Conservation (phyloP, 2,113 vertebrate genomes). For the Callopanchax toddi region DNA sequence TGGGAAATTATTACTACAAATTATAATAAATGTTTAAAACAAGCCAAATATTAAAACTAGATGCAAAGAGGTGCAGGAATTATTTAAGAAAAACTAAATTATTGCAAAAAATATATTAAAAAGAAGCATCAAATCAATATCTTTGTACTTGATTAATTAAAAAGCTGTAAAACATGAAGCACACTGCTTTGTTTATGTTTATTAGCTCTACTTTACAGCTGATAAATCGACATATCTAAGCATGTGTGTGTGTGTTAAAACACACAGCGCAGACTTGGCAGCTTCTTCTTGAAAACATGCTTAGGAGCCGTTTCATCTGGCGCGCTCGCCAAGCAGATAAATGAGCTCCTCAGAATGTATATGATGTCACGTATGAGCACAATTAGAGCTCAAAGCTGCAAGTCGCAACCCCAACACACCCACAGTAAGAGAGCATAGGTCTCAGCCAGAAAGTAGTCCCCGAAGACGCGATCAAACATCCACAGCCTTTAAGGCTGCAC, state of each 20-base stretch:
- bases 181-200: conserved; percentile 7
- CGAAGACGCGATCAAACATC: conserved; percentile 22
- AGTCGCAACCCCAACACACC: conserved; percentile 42
- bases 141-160: no score
- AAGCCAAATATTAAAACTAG: no score
- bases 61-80: no score
- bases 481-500: background rate
- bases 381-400: conserved; percentile 26
- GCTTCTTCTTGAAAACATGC: conserved; percentile 14
- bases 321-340: conserved; percentile 24
- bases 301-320: conserved; percentile 24
- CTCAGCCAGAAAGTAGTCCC: conserved; percentile 42
- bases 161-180: no score
- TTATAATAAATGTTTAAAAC: background rate
- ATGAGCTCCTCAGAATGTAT: conserved; percentile 15
- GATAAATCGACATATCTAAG: conserved; percentile 10
- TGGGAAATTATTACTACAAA: no score
- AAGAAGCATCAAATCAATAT: no score
- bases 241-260: conserved; percentile 19
- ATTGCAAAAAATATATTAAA: background rate
- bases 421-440: conserved; percentile 16
- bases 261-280: conserved; percentile 14
- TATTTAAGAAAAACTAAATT: background rate
- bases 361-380: conserved; percentile 11
- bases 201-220: conserved; percentile 18